phyloP scores from a whole-genome alignment of 2,888 invertebrate genomes.

The Drosophila hamatofila region DNA sequence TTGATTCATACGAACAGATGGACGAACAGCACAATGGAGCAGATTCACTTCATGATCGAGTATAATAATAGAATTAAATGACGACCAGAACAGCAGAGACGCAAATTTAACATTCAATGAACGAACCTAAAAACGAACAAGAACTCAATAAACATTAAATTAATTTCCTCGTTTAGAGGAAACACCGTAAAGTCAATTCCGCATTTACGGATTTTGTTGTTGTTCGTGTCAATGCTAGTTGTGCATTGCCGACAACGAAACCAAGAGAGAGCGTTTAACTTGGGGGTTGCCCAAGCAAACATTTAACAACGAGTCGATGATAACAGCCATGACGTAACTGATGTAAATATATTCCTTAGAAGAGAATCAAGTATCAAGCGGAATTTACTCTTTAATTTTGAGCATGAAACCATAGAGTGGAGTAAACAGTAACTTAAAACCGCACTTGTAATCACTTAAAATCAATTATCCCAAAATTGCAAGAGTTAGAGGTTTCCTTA shows the following conservation, averaged over 20 bases:
- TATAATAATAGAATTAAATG: background rate
- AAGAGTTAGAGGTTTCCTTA: background rate
- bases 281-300: background rate
- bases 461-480: background rate
- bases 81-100: background rate
- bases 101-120: background rate
- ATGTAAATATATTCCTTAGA: background rate
- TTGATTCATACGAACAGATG: background rate
- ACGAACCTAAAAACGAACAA: background rate
- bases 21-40: too few relatives aligned
- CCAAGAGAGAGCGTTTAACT: background rate
- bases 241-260: constrained; percentile 46
- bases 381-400: too few relatives aligned
- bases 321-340: background rate
- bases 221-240: constrained; percentile 18
- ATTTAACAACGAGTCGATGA: background rate
- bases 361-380: background rate
- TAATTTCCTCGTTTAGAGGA: constrained; percentile 43
- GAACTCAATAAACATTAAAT: constrained; percentile 50
- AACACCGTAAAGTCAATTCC: constrained; percentile 37
- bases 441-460: too few relatives aligned
- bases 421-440: too few relatives aligned
- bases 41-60: background rate
- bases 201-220: background rate
- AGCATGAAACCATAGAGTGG: too few relatives aligned